Conservation (phyloP, 1,140 invertebrate species). For the Myzus persicae region DNA sequence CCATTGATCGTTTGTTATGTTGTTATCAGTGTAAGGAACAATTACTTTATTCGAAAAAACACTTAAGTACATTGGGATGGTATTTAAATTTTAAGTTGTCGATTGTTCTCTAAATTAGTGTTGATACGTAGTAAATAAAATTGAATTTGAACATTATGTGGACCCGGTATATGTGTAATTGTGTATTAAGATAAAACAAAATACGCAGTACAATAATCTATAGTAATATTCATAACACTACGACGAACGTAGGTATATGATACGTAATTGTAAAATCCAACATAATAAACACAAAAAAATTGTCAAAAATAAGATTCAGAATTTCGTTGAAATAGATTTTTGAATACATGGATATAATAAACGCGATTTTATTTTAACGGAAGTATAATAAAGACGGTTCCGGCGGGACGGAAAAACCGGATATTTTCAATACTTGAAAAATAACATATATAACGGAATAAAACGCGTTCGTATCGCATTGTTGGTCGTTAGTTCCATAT, state of each 20-base stretch:
- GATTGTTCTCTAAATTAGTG: too few relatives aligned
- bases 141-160: too few relatives aligned
- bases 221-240: too few relatives aligned
- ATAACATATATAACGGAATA: neutral
- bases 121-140: too few relatives aligned
- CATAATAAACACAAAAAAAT: neutral
- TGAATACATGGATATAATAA: slow-evolving; percentile 12
- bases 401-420: neutral
- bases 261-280: too few relatives aligned
- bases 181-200: too few relatives aligned
- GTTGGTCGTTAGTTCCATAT: neutral
- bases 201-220: too few relatives aligned
- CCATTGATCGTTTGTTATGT: neutral
- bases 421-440: slow-evolving; percentile 18
- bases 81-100: too few relatives aligned
- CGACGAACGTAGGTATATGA: too few relatives aligned
- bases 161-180: too few relatives aligned
- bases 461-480: neutral
- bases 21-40: neutral
- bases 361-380: slow-evolving; percentile 15
- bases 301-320: neutral
- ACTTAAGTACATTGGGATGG: neutral
- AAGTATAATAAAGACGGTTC: neutral
- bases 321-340: neutral
- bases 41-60: neutral